Base-by-base conservation (phyloP, 1,140 invertebrate genomes). In the Schmidtea mediterranea region DNA sequence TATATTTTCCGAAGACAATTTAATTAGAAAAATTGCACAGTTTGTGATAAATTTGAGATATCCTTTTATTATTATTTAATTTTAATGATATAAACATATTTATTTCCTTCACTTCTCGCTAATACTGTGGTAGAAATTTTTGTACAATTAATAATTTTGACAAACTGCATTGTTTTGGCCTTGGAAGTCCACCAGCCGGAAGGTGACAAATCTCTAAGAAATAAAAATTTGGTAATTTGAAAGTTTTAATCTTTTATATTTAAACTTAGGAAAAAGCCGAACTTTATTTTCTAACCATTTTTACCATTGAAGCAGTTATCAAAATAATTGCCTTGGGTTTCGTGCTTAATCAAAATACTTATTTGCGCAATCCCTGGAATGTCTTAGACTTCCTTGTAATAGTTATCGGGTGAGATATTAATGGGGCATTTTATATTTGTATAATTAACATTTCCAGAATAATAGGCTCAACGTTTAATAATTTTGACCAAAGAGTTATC, bases 111-210 rank as follows among this genome's bases (percentile, higher is more conserved):
- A 32, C 26, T 10, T 32, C 10, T 32, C 10, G 3, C 26, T 32
- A 32, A 32, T 62, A 77, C 73, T 72, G 89, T 90, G 68, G 97
- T 98, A 71, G 90, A 98, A 73, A 97, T 95, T 75, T 87, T 90
- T 74, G 90, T 98, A 72, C 77, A 98, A 71, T 75, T 95, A 67
- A 97, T 90, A 72, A 97, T 98, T 75, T 95, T 98, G 71, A 87
- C 89, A 43, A 97, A 95, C 75, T 98, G 90, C 74, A 81, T 98
- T 67, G 92, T 98, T 66, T 76, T 98, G 69, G 92, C 87, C 61
- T 74, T 97, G 71, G 92, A 98, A 73, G 86, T 94, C 73, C 92
- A 97, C 73, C 75, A 97, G 69, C 90, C 92, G 56, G 76, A 79
- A 68, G 75, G 78, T 63, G 92, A 98, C 74, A 94, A 92, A 75